Evolutionary conservation across 2,888 invertebrate genomes (phyloP), one percentile per base, ranked within the genome.

Genomic region (Charanyca ferruginea): DNA sequence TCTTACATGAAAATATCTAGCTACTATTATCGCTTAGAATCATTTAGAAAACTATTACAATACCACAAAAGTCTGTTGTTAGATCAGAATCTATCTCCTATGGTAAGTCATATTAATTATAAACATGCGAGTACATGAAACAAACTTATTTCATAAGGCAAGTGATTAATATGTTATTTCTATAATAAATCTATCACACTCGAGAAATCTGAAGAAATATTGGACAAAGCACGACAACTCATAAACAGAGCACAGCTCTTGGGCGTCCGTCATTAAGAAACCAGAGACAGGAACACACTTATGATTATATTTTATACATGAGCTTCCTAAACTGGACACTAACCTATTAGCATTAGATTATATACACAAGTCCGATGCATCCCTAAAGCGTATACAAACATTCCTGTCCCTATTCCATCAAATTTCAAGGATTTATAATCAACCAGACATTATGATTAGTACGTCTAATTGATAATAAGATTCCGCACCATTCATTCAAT

Each of bases 71-170:
- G 44, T 55, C 35, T 73, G 64, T 75, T 66, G 48, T 62, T 72
- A 68, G 55, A 82, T 51, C 47, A 48, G 66, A 64, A 75, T 76
- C 52, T 73, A 77, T 72, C 57, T 63, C 58, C 59, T 66, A 70
- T 80, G 73, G 67, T 76, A 81, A 85, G 75, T 83, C 76, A 81
- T 87, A 84, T 83, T 83, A 80, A n/a, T 83, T 82, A 80, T 84
- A 88, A 88, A 86, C 89, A 90, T 89, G 90, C 89, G 90, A 93
- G 90, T 91, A 92, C 87, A 90, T 79, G 83, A 89, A 86, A 90
- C 82, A 83, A 83, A 88, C 86, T 85, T 86, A 86, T 87, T 84
- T 85, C 84, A 88, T 91, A 93, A 93, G 93, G 93, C 93, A 91
- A 91, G 90, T 90, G 83, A 83, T 83, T 85, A 85, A 78, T 72